Conservation (phyloP, 1,140 invertebrate genomes). For the Periplaneta americana region DNA sequence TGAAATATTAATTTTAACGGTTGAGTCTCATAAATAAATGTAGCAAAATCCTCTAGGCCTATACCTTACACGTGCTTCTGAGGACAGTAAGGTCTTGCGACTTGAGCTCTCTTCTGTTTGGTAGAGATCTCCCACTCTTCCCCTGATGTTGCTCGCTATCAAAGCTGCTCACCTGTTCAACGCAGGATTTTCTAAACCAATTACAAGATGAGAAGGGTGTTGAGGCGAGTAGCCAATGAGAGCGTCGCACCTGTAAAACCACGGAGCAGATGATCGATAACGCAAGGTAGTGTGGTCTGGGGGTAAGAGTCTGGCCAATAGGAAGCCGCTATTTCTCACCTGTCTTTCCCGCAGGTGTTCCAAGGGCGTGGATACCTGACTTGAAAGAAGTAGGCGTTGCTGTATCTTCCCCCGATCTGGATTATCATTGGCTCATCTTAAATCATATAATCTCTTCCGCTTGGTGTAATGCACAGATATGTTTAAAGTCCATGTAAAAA, state of each 20-base stretch:
- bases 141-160: no score
- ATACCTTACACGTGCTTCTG: no score
- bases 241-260: not conserved
- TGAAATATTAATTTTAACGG: no score
- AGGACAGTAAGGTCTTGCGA: no score
- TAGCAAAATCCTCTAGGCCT: no score
- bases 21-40: no score
- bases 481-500: no score
- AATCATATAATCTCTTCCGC: not conserved
- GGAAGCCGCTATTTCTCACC: not conserved
- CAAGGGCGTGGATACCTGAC: not conserved
- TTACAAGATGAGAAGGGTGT: not conserved
- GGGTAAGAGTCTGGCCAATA: not conserved
- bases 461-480: no score
- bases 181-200: not conserved
- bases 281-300: not conserved
- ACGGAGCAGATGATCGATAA: not conserved
- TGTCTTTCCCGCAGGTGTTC: not conserved
- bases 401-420: no score
- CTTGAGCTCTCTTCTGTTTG: no score
- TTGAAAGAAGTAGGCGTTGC: not conserved
- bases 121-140: no score
- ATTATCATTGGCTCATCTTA: not conserved
- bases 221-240: not conserved
- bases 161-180: not conserved